Evolutionary conservation across 2,113 vertebrate genomes (phyloP).

Genomic region (Istiophorus platypterus): DNA sequence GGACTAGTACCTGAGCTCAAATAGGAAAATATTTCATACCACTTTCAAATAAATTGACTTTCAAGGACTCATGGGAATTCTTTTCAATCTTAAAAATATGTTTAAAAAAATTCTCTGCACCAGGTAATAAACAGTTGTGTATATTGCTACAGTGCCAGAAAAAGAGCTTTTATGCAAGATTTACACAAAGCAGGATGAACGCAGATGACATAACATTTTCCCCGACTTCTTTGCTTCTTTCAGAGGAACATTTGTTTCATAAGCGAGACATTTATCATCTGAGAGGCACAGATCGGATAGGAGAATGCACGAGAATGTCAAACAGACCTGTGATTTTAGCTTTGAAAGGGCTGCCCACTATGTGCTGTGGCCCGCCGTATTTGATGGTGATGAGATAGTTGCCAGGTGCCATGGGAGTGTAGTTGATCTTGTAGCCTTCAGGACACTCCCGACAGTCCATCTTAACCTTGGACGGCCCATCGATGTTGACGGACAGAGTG

Average conservation of each 20-base stretch:
- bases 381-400: conserved; percentile 98
- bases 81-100: conserved; percentile 19
- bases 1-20: conserved; percentile 17
- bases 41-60: conserved; percentile 41
- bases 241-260: conserved; percentile 53
- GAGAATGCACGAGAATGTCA: conserved; percentile 51
- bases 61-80: conserved; percentile 8
- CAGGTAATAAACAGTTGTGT: conserved; percentile 3
- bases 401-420: conserved; percentile 97
- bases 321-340: conserved; percentile 94
- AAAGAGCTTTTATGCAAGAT: conserved; percentile 45
- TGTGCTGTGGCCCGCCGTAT: conserved; percentile 96
- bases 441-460: conserved; percentile 94
- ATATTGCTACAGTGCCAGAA: conserved; percentile 7
- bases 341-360: conserved; percentile 97
- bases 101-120: conserved; percentile 15
- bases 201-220: conserved; percentile 53
- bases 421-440: conserved; percentile 93
- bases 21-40: conserved; percentile 25
- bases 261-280: conserved; percentile 61
- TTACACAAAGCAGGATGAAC: conserved; percentile 18
- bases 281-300: conserved; percentile 63
- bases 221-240: conserved; percentile 48
- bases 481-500: conserved; percentile 93
- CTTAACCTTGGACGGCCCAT: conserved; percentile 97